Evolutionary conservation across 2,888 invertebrate genomes (phyloP).

Genomic region (Holacanthella duospinosa): DNA sequence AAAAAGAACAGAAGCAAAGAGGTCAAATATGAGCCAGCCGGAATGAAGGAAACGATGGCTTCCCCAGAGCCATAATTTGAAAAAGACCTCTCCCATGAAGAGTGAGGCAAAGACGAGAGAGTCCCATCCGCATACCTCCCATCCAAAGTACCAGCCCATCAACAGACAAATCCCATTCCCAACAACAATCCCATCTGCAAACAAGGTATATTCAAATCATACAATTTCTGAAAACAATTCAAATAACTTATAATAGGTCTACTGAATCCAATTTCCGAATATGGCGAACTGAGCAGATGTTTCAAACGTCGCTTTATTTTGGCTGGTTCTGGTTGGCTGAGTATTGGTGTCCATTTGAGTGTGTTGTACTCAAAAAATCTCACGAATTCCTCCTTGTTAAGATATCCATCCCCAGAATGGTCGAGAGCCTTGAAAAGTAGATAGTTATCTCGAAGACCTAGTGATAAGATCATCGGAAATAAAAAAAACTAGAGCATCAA

Average conservation of each 20-base stretch:
- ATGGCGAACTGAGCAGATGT: too few relatives aligned
- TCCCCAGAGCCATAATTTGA: constrained; percentile 64
- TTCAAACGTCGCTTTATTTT: too few relatives aligned
- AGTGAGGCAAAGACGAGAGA: constrained; percentile 66
- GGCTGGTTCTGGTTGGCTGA: too few relatives aligned
- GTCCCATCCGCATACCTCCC: constrained; percentile 60
- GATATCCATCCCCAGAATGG: constrained; percentile 53
- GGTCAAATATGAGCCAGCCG: constrained; percentile 76
- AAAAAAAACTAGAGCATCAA: too few relatives aligned
- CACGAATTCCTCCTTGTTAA: constrained; percentile 63
- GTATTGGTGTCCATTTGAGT: constrained; percentile 55
- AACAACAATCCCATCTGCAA: constrained; percentile 58
- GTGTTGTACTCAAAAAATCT: constrained; percentile 60
- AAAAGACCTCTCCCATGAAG: constrained; percentile 60
- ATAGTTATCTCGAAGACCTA: constrained; percentile 60
- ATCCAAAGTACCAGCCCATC: constrained; percentile 43
- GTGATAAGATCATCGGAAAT: constrained; percentile 43
- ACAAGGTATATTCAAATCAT: not conserved
- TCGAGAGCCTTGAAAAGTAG: constrained; percentile 72
- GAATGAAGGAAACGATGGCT: constrained; percentile 60
- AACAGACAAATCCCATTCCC: constrained; percentile 66
- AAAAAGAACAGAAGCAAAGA: constrained; percentile 53
- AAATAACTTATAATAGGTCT: too few relatives aligned
- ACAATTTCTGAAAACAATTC: not conserved
- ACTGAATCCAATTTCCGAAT: too few relatives aligned